Conservation (phyloP, 2,888 invertebrate genomes). For the Cryptocheilus praepositus region DNA sequence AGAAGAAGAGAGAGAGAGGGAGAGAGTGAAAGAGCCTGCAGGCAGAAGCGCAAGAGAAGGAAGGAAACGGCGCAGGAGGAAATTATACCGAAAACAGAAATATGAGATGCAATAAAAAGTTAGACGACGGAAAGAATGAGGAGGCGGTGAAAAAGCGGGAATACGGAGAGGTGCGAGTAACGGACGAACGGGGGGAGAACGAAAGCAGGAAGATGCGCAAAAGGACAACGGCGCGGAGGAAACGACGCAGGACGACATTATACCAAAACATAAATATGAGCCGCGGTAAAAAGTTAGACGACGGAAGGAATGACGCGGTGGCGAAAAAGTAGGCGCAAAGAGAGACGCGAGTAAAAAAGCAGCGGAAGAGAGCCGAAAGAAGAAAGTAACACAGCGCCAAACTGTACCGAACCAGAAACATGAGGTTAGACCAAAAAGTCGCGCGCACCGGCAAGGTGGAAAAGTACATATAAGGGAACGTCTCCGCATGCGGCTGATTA, state of each 20-base stretch:
- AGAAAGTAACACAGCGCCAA: no score
- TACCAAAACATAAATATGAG: background rate
- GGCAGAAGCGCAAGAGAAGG: background rate
- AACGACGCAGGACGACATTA: background rate
- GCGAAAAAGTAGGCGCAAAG: slow-evolving; percentile 13
- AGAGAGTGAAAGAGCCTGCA: background rate
- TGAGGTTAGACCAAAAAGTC: no score
- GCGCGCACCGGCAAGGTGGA: no score
- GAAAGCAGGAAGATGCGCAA: background rate
- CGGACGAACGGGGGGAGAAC: background rate
- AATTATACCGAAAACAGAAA: no score
- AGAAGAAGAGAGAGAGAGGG: slow-evolving; percentile 5
- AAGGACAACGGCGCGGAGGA: background rate
- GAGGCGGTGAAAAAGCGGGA: slow-evolving; percentile 13
- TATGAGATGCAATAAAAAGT: background rate
- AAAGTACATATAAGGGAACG: no score
- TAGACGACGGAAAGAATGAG: slow-evolving; percentile 11
- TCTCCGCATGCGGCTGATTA: no score
- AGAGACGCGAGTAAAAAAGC: background rate
- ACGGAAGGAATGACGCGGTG: slow-evolving; percentile 12
- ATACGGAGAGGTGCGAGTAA: background rate
- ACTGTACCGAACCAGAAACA: no score
- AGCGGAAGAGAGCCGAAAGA: background rate
- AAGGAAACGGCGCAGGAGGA: background rate
- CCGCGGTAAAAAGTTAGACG: background rate